A percentile compares a stretch with the other conserved stretches of the same genome.
Evolutionary conservation across 2,888 invertebrate genomes (phyloP).

Genomic region (Cephus runcator): DNA sequence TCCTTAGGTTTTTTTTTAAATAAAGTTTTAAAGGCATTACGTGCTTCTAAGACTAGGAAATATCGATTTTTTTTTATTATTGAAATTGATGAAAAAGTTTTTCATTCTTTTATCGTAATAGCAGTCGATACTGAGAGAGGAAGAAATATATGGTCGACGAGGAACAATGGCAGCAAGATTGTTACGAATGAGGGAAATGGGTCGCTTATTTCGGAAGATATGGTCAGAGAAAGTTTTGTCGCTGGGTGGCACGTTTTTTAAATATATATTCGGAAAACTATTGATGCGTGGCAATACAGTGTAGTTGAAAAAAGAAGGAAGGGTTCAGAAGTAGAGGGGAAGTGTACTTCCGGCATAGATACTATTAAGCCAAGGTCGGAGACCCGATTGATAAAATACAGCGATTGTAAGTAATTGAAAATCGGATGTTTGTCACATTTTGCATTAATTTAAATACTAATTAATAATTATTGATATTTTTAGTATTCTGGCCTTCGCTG

Average conservation of each 20-base stretch:
- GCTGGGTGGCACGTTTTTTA: background rate
- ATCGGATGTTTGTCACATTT: background rate
- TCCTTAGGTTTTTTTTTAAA: too few relatives aligned
- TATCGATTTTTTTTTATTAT: too few relatives aligned
- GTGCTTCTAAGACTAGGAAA: background rate
- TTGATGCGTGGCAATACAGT: conserved; percentile 25
- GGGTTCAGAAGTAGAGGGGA: conserved; percentile 30
- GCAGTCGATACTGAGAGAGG: background rate
- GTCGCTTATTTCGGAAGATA: background rate
- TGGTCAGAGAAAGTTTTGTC: background rate
- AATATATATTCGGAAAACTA: conserved; percentile 15
- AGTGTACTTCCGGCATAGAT: conserved; percentile 31
- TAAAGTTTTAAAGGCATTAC: background rate
- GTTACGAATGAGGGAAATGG: background rate
- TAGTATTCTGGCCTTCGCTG: background rate
- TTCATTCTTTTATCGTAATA: background rate
- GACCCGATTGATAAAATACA: background rate
- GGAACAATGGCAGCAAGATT: background rate
- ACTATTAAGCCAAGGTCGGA: conserved; percentile 7
- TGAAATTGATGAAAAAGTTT: background rate
- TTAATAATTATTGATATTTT: background rate
- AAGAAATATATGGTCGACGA: background rate
- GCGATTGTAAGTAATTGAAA: background rate
- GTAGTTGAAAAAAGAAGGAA: conserved; percentile 28
- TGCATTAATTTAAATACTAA: background rate